phyloP scores from a whole-genome alignment of 2,113 vertebrate genomes.

The Pagrus major region DNA sequence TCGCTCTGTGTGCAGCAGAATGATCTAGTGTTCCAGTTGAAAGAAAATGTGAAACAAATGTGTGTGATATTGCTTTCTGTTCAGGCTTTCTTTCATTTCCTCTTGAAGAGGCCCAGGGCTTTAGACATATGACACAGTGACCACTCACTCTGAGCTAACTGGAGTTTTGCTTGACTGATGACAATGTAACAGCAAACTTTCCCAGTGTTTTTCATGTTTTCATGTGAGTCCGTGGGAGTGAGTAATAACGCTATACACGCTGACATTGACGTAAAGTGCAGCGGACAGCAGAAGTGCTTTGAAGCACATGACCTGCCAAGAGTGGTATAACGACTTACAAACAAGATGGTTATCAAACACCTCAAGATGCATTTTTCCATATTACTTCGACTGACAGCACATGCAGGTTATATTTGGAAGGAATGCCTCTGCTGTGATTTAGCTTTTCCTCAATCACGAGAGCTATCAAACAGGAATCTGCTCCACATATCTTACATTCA shows the following conservation, averaged over 20 bases:
- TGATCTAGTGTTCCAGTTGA: neutral
- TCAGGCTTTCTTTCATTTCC: constrained; percentile 58
- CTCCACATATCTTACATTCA: constrained; percentile 38
- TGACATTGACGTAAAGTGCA: constrained; percentile 21
- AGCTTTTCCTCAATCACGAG: constrained; percentile 21
- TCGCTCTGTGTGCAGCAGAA: constrained; percentile 19
- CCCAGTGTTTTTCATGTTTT: constrained; percentile 14
- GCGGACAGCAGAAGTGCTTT: constrained; percentile 28
- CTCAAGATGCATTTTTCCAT: constrained; percentile 1
- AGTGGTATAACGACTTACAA: constrained; percentile 21
- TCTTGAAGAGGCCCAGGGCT: constrained; percentile 40
- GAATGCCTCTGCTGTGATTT: constrained; percentile 37
- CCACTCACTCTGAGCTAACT: constrained; percentile 2
- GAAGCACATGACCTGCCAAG: constrained; percentile 21
- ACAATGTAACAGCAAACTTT: constrained; percentile 11
- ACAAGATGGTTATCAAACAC: constrained; percentile 49
- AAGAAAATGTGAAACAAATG: constrained; percentile 41
- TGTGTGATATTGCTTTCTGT: constrained; percentile 33
- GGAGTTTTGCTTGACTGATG: constrained; percentile 36
- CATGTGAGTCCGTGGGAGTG: constrained; percentile 15
- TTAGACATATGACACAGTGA: constrained; percentile 8
- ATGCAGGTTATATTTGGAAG: constrained; percentile 22
- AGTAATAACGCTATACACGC: constrained; percentile 34
- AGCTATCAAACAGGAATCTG: constrained; percentile 40
- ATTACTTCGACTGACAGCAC: constrained; percentile 3